These are phyloP conservation scores for Aphodius sticticus DNA, from an alignment of 2,888 invertebrate species.

Conservation along the genomic window DNA sequence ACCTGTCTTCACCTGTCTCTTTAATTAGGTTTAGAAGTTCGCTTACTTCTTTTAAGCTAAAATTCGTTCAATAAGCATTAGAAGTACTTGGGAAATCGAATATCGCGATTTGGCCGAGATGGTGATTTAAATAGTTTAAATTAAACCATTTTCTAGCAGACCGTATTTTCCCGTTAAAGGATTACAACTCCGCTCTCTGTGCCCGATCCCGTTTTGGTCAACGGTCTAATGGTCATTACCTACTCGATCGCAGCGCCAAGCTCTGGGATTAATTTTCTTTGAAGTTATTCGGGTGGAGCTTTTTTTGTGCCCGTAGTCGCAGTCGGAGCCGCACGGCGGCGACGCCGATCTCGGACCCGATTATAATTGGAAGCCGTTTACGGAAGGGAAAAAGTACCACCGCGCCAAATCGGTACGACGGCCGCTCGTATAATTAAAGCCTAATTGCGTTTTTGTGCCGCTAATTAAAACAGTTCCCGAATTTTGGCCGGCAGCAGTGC, in stretches of 20 bases:
- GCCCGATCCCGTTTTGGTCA: background rate
- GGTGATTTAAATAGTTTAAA: background rate
- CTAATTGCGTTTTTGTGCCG: conserved; percentile 4
- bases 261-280: conserved; percentile 21
- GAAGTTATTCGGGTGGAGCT: conserved; percentile 22
- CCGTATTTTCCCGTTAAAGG: background rate
- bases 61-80: too few relatives aligned
- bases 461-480: background rate
- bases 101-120: background rate
- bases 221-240: conserved; percentile 19
- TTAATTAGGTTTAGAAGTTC: too few relatives aligned
- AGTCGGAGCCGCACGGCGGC: conserved; percentile 11
- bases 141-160: background rate
- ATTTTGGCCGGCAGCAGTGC: background rate
- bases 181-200: background rate
- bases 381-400: conserved; percentile 8
- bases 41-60: too few relatives aligned
- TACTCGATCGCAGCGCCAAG: conserved; percentile 13
- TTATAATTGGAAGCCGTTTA: conserved; percentile 26
- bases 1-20: too few relatives aligned
- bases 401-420: background rate
- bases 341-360: conserved; percentile 15
- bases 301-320: conserved; percentile 18
- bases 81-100: background rate
- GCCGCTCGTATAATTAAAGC: conserved; percentile 4